These are phyloP conservation scores for Sakesphorus luctuosus DNA, from an alignment of 2,113 vertebrate genomes.

Conservation along the genomic window DNA sequence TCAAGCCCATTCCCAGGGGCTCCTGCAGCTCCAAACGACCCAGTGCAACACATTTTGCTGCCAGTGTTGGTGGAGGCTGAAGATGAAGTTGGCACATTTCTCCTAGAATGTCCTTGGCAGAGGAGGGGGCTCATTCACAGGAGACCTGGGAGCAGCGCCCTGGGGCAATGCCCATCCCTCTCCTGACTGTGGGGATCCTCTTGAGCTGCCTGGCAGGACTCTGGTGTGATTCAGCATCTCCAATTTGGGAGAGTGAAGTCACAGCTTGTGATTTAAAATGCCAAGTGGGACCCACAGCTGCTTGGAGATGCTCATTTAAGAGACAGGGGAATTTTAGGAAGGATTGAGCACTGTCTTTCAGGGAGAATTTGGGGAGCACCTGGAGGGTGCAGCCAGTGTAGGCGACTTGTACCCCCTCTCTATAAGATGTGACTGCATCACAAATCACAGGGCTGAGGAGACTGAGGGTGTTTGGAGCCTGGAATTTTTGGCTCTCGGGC, in stretches of 20 bases:
- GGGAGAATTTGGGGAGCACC: neutral
- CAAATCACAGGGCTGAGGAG: neutral
- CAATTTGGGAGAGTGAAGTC: slow-evolving; percentile 3
- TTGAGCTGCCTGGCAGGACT: neutral
- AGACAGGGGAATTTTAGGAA: neutral
- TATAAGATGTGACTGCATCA: neutral
- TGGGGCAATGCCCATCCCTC: neutral
- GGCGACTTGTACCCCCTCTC: neutral
- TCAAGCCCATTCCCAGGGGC: slow-evolving; percentile 31
- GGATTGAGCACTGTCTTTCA: rapidly evolving
- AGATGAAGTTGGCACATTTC: slow-evolving; percentile 19
- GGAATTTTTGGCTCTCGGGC: neutral
- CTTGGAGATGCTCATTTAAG: neutral
- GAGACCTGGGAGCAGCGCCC: neutral
- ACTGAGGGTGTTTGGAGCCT: neutral
- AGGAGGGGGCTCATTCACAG: neutral
- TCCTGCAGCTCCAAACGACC: slow-evolving; percentile 8
- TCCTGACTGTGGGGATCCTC: neutral
- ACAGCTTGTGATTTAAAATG: neutral
- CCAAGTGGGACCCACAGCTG: neutral
- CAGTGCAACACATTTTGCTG: neutral
- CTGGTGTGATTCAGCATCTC: neutral
- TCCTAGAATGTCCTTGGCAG: neutral
- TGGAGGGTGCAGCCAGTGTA: neutral
- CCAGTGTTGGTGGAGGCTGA: neutral